Evolutionary conservation across 2,888 invertebrate genomes (phyloP), one percentile per base, ranked within the genome.

Genomic region (Agapostemon virescens): DNA sequence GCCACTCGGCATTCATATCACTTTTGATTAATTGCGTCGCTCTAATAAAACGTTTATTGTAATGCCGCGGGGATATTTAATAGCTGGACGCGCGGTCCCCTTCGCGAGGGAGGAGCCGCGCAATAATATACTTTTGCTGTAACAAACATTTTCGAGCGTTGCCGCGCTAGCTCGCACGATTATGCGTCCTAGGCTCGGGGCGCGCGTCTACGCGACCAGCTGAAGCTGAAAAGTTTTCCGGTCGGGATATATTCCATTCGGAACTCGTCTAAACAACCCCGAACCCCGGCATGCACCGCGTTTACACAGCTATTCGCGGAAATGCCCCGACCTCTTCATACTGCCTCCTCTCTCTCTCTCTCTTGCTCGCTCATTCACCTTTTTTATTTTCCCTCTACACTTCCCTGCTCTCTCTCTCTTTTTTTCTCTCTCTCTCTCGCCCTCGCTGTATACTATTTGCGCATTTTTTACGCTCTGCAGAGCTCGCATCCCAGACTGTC

Each of bases 251-350:
- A 73, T 69, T 49, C 42, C 79, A 38, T 72, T 55, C 30, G 55
- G 36, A 72, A 69, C 52, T 42, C 64, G 64, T 49, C 77, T 73
- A 78, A 78, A 78, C 78, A 73, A 49, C 69, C 15, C 55, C 49
- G 79, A 66, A 52, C 63, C 68, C 69, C 6, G 77, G 72, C 68
- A 52, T 30, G 26, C 49, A 72, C 30, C 69, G 17, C 72, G 78
- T 80, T 80, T 73, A 71, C 79, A 58, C 52, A 64, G 73, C 73
- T 66, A 78, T 72, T 80, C 79, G 72, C 33, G 72, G 72, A 73
- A 72, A 73, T 72, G 40, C 64, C 40, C 55, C 61, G 26, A 40
- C 42, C 63, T 63, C 52, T 69, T 45, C 63, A 11, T 33, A 69
- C 70, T 69, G 68, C 70, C 76, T 33, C 30, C 61, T n/a, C 1